Evolutionary conservation across 2,113 vertebrate genomes (phyloP).

Genomic region (Meriones unguiculatus): DNA sequence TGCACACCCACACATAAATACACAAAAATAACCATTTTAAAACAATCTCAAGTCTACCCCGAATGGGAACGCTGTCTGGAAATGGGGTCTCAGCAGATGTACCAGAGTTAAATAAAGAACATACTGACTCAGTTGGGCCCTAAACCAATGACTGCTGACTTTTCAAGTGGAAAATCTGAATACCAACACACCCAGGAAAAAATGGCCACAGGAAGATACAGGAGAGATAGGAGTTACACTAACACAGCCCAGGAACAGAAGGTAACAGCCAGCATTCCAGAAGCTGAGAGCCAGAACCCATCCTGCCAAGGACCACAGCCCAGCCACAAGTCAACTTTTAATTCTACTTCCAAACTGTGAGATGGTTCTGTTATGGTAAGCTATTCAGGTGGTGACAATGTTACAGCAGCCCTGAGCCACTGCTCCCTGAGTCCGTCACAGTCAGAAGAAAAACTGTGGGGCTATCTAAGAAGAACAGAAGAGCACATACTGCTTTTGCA

Average conservation of each 20-base stretch:
- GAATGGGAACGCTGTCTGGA: neutral
- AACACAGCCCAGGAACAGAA: too few relatives aligned
- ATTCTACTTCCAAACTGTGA: neutral
- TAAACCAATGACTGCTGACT: neutral
- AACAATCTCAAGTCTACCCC: neutral
- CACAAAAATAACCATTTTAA: neutral
- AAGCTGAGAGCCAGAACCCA: neutral
- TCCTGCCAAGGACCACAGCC: neutral
- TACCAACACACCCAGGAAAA: neutral
- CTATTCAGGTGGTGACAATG: accelerated
- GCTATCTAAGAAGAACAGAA: neutral
- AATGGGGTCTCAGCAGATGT: neutral
- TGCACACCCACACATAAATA: neutral
- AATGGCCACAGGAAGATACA: accelerated
- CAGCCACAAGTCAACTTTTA: neutral
- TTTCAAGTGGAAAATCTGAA: neutral
- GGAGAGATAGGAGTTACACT: neutral
- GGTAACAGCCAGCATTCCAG: accelerated
- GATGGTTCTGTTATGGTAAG: neutral
- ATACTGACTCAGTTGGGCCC: neutral
- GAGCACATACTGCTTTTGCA: neutral
- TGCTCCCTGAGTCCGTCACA: neutral
- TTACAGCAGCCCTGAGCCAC: neutral
- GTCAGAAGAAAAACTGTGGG: neutral
- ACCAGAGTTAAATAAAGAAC: neutral